phyloP scores from a whole-genome alignment of 2,797 vertebrate genomes.

The Pangasius djambal region DNA sequence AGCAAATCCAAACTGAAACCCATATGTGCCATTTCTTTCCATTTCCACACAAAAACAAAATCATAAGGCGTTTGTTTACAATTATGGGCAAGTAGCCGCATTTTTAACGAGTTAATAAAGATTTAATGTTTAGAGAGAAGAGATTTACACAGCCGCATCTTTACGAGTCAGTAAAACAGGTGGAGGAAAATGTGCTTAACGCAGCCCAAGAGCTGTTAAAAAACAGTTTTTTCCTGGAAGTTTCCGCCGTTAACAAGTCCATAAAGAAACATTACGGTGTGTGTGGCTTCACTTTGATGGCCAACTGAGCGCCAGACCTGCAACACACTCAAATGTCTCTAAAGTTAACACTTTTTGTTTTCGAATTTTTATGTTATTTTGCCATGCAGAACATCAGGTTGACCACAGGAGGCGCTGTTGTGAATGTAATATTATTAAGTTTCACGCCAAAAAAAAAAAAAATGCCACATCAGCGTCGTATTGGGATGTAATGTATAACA shows the following conservation, averaged over 20 bases:
- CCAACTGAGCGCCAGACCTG: conserved; percentile 30
- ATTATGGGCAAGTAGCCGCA: conserved; percentile 40
- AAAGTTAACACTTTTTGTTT: not conserved
- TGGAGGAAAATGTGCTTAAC: conserved; percentile 49
- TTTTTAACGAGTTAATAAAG: conserved; percentile 54
- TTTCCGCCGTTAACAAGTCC: conserved; percentile 38
- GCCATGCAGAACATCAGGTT: conserved; percentile 24
- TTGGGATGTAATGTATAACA: not conserved
- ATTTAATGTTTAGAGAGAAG: conserved; percentile 58
- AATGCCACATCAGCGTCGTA: not conserved
- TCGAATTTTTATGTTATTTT: not conserved
- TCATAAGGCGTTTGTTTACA: not conserved
- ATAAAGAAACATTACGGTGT: conserved; percentile 43
- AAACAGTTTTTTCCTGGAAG: conserved; percentile 33
- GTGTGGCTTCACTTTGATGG: conserved; percentile 29
- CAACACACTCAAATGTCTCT: not conserved
- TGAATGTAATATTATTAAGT: conserved; percentile 47
- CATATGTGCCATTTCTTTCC: not conserved
- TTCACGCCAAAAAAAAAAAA: too few relatives aligned
- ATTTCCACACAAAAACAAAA: conserved; percentile 4
- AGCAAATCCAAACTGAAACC: not conserved
- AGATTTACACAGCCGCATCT: conserved; percentile 60
- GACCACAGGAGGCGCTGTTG: conserved; percentile 72
- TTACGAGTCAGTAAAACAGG: conserved; percentile 66
- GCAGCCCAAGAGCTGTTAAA: conserved; percentile 49